Base-by-base conservation (phyloP, 2,888 invertebrate genomes). In the Zhuqinia jingwanae region DNA sequence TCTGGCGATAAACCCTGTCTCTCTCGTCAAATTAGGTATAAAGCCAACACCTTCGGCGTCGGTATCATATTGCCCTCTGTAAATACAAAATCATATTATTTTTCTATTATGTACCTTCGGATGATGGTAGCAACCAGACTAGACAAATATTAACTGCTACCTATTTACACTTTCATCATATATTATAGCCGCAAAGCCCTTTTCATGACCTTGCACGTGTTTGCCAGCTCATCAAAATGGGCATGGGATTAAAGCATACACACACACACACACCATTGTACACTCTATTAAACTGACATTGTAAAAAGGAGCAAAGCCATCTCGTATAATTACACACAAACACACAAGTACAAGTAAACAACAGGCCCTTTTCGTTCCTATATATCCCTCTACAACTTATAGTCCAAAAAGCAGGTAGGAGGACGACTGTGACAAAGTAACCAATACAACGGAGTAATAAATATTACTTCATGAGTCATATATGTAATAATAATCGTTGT, bases 161-260 rank as follows among this genome's bases (percentile, higher is more conserved):
- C 20, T n/a, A n/a, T 20, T 10, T 36, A 2, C 50, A n/a, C 13
- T n/a, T 13, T 20, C 11, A 36, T 65, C 36, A n/a, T n/a, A n/a
- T n/a, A n/a, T n/a, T 65, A 2, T 15, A 65, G 50, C 5, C 17
- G 47, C 45, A 42, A 56, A 56, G n/a, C 17, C 76, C 56, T n/a
- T 76, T 30, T 77, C 25, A 77, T 77, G 77, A 77, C 42, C 56
- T 76, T 73, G 25, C 77, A 77, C 77, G 77, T 77, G 77, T 77
- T n/a, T n/a, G n/a, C n/a, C n/a, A 73, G 73, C n/a, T 50, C 47
- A 50, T 73, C 73, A 73, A 73, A 68, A 73, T 73, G 50, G 47
- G 25, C 17, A 73, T 47, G 0, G 73, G 47, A 50, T 73, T 50
- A 70, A 11, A 25, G 25, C 17, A 63, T 36, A 63, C 63, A 63